Base-by-base conservation (phyloP, 1,140 invertebrate species). In the Drosophila littoralis region DNA sequence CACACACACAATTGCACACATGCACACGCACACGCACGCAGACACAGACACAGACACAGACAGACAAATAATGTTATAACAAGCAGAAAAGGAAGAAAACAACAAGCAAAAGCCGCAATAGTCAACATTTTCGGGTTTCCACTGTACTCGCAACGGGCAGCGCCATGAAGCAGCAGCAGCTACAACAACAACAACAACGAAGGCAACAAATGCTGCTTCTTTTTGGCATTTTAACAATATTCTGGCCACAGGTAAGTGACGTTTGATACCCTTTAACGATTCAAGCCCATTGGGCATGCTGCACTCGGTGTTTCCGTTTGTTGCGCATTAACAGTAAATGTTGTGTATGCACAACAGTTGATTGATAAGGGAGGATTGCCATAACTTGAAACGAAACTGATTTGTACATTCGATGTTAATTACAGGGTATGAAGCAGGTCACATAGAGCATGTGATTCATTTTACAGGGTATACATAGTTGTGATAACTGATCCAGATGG, bases 211-310 rank as follows among this genome's bases (percentile, higher is more conserved):
- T 66, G 38, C 69, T 66, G 83, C 59, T 86, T 55, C 65, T 65
- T 68, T 78, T 86, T 60, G 78, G 61, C 32, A 74, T 83, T 79
- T 79, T 83, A 50, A 79, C 75, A 74, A 83, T 86, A 74, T 79
- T 64, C 59, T 83, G 63, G 76, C 59, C 82, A 46, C 79, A 88
- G 82, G 82, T 86, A 64, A 83, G 82, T 72, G 15, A 48, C 48
- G 45, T 69, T 13, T 43, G 1, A 45, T 60, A 7, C 59, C 33
- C 59, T 61, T 10, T 10, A 15, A 10, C 22, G 22, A 28, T 28
- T 5, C 17, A 1, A 5, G 22, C 22, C 4, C 22, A 22, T 22
- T 4, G 22, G 22, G 22, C 22, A 2, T 22, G 22, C 22, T 28
- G 22, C 22, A 36, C 9, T 10, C 4, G 7, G 1, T 28, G 22